These are phyloP conservation scores for Eupithecia pulchellata DNA, from an alignment of 2,888 invertebrate genomes.

Conservation along the genomic window DNA sequence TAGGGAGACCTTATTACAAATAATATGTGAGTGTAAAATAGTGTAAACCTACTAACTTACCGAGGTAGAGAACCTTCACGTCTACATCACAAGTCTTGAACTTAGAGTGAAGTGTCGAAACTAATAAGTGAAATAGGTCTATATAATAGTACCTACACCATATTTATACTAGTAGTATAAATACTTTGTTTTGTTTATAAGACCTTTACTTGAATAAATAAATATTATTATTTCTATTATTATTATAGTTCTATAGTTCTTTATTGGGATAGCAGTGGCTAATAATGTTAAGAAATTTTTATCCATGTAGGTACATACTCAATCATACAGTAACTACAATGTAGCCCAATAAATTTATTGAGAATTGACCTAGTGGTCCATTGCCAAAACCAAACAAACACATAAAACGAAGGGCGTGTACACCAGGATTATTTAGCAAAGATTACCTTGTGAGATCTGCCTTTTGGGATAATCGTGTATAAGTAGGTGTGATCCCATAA, in stretches of 20 bases:
- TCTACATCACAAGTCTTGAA: too few species aligned
- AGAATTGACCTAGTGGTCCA: constrained; percentile 43
- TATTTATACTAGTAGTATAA: too few species aligned
- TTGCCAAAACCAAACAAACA: constrained; percentile 56
- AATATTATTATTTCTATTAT: too few species aligned
- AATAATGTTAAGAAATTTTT: background rate
- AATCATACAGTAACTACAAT: background rate
- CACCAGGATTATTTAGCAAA: constrained; percentile 60
- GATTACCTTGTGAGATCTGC: constrained; percentile 94
- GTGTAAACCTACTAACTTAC: too few species aligned
- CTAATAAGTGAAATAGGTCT: too few species aligned
- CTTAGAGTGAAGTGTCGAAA: too few species aligned
- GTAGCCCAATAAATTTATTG: constrained; percentile 44
- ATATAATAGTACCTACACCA: too few species aligned
- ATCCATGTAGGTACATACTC: background rate
- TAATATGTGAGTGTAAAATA: too few species aligned
- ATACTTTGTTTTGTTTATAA: too few species aligned
- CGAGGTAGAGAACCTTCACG: too few species aligned
- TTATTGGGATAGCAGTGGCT: background rate
- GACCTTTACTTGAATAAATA: too few species aligned
- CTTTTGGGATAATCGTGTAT: constrained; percentile 94
- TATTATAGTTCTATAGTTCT: too few species aligned
- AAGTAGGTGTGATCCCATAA: constrained; percentile 97
- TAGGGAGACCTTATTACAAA: background rate
- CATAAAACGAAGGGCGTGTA: constrained; percentile 68